Percentiles rank a stretch among this genome's conserved stretches.
Evolutionary conservation across 2,888 invertebrate species (phyloP).

Genomic region (Ormyrus thymus): DNA sequence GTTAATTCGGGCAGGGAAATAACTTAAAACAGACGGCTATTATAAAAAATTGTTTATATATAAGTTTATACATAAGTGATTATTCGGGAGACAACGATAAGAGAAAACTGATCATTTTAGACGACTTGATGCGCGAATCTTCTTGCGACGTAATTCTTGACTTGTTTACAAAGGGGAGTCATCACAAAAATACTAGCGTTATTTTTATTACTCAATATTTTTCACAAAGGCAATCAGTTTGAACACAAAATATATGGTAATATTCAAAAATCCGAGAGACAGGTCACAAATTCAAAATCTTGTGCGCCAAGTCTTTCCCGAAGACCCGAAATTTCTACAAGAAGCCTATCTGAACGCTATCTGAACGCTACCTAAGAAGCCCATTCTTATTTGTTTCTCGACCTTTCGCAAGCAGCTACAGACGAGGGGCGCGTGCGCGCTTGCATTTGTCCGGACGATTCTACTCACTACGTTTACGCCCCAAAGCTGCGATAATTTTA

Average conservation of each 20-base stretch:
- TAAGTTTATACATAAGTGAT: too few species aligned
- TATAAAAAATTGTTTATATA: too few species aligned
- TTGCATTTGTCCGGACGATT: too few species aligned
- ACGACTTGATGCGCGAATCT: constrained; percentile 38
- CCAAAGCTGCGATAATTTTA: too few species aligned
- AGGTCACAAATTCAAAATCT: constrained; percentile 45
- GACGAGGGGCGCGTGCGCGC: too few species aligned
- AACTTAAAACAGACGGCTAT: too few species aligned
- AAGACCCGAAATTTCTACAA: constrained; percentile 7
- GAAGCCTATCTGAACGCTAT: constrained; percentile 22
- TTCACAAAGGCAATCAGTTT: constrained; percentile 41
- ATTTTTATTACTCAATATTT: constrained; percentile 37
- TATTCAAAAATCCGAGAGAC: constrained; percentile 52
- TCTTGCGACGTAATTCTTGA: constrained; percentile 1
- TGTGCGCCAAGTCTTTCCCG: constrained; percentile 16
- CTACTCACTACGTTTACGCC: too few species aligned
- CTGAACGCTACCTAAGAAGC: too few species aligned
- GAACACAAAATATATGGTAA: constrained; percentile 48
- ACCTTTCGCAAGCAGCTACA: too few species aligned
- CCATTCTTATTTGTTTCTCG: too few species aligned
- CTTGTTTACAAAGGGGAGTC: constrained; percentile 37
- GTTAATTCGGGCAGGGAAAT: too few species aligned
- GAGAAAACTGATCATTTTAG: background rate
- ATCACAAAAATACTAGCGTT: constrained; percentile 38
- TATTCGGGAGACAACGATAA: too few species aligned